Percentiles rank a stretch among this genome's conserved stretches.
Evolutionary conservation across 2,888 invertebrate species (phyloP).

Genomic region (Pachydiplax longipennis): DNA sequence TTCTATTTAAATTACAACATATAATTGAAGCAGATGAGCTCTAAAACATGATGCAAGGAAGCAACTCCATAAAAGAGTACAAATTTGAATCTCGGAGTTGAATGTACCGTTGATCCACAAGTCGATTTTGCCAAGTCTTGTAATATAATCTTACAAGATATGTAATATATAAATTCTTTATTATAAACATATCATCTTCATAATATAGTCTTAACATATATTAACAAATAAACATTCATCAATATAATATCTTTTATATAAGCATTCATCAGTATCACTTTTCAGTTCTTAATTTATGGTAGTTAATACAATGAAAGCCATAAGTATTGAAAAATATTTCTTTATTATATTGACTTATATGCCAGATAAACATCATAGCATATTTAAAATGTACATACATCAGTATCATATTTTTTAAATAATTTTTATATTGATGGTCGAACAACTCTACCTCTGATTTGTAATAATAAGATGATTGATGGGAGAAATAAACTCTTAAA

Average conservation of each 20-base stretch:
- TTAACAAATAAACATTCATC: neutral
- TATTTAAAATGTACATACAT: neutral
- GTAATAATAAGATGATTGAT: neutral
- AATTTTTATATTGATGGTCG: neutral
- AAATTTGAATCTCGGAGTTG: neutral
- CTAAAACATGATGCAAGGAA: neutral
- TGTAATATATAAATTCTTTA: neutral
- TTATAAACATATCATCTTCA: neutral
- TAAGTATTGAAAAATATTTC: neutral
- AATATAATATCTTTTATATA: neutral
- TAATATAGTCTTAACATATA: neutral
- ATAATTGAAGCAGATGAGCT: neutral
- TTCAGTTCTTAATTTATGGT: neutral
- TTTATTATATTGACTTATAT: neutral
- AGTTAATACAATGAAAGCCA: neutral
- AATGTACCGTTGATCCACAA: neutral
- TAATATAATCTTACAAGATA: neutral
- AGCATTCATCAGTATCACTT: neutral
- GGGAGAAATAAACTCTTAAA: neutral
- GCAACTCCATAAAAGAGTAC: neutral
- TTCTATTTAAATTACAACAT: too few species aligned
- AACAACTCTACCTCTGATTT: slow-evolving; percentile 20
- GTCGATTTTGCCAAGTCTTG: neutral
- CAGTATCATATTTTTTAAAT: neutral
- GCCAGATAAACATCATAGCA: neutral